Evolutionary conservation across 1,140 invertebrate species (phyloP).

Genomic region (Sycobia sp.): DNA sequence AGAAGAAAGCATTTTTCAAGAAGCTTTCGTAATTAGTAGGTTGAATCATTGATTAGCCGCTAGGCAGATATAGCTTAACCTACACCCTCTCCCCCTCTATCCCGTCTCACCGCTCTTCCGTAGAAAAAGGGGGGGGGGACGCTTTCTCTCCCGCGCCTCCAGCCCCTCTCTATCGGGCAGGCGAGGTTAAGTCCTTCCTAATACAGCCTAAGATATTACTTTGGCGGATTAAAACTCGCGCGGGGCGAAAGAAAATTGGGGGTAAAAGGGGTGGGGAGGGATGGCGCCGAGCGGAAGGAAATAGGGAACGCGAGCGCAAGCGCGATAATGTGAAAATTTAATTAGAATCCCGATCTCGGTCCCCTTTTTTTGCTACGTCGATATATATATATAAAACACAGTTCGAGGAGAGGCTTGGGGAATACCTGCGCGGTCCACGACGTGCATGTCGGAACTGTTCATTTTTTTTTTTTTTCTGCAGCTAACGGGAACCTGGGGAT

Average conservation of each 20-base stretch:
- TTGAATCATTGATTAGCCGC: constrained; percentile 55
- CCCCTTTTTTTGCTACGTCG: too few species aligned
- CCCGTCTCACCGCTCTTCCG: constrained; percentile 29
- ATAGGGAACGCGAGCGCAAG: neutral
- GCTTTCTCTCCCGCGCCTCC: too few species aligned
- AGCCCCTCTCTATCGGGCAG: too few species aligned
- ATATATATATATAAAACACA: too few species aligned
- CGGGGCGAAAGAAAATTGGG: constrained; percentile 33
- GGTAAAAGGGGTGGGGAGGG: neutral
- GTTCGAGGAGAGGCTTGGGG: too few species aligned
- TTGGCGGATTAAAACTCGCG: constrained; percentile 46
- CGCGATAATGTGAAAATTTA: constrained; percentile 49
- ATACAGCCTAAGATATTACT: constrained; percentile 52
- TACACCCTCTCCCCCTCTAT: too few species aligned
- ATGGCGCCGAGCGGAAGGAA: neutral
- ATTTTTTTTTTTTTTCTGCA: too few species aligned
- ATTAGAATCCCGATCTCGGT: constrained; percentile 39
- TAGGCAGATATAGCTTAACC: constrained; percentile 49
- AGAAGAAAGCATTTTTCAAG: constrained; percentile 46
- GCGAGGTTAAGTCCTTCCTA: constrained; percentile 39
- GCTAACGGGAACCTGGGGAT: too few species aligned
- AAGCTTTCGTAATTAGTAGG: constrained; percentile 50
- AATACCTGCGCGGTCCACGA: too few species aligned
- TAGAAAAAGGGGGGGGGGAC: neutral
- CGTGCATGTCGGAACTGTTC: too few species aligned